Evolutionary conservation across 2,888 invertebrate species (phyloP).

Genomic region (Boloria euphrosyne): DNA sequence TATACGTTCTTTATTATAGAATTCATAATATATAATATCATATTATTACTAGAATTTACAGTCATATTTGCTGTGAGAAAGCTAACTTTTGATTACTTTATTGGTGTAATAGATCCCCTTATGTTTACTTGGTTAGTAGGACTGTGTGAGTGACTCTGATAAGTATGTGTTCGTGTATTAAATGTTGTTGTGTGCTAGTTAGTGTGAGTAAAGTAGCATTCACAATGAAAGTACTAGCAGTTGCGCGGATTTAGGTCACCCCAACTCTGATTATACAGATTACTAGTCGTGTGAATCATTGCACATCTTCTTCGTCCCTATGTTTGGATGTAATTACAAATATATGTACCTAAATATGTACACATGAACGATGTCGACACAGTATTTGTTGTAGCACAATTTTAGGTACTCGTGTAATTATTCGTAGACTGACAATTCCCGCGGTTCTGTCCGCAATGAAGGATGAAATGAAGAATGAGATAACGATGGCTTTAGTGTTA

Average conservation of each 20-base stretch:
- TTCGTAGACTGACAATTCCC: too few relatives aligned
- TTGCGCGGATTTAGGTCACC: constrained; percentile 80
- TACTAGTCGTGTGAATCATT: constrained; percentile 78
- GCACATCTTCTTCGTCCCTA: constrained; percentile 61
- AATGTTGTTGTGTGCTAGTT: constrained; percentile 46
- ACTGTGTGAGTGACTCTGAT: constrained; percentile 21
- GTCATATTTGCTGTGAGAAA: too few relatives aligned
- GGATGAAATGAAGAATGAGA: too few relatives aligned
- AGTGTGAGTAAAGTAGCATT: constrained; percentile 64
- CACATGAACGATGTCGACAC: constrained; percentile 2
- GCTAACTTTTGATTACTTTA: too few relatives aligned
- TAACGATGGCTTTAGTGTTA: too few relatives aligned
- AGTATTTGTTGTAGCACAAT: constrained; percentile 6
- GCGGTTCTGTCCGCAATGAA: too few relatives aligned
- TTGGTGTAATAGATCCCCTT: too few relatives aligned
- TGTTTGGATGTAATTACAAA: constrained; percentile 18
- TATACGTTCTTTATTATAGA: not conserved
- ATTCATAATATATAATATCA: too few relatives aligned
- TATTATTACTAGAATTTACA: too few relatives aligned
- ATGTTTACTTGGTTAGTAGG: too few relatives aligned
- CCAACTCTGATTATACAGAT: constrained; percentile 81
- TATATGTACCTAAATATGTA: not conserved
- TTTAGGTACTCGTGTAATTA: not conserved
- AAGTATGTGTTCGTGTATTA: not conserved
- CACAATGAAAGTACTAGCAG: constrained; percentile 80